Evolutionary conservation across 2,113 vertebrate species (phyloP).

Genomic region (Myrmophylax atrothorax): DNA sequence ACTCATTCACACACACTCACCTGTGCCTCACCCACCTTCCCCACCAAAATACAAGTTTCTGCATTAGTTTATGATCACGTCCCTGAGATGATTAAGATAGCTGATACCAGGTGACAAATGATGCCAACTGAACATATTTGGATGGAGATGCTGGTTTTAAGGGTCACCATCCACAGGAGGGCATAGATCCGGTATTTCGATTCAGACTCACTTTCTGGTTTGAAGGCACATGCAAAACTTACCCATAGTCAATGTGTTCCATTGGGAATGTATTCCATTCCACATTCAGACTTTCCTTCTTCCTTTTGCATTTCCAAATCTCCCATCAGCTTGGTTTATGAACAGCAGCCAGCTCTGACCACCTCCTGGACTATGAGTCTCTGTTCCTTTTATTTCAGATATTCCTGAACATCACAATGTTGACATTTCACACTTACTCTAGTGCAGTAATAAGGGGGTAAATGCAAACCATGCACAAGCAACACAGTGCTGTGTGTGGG

Average conservation of each 20-base stretch:
- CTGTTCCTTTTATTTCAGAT: background rate
- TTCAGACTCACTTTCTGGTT: background rate
- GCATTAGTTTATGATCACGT: background rate
- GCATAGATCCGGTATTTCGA: background rate
- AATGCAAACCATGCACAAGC: accelerated
- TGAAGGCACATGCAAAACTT: background rate
- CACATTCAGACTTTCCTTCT: background rate
- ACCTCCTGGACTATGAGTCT: background rate
- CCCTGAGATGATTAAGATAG: background rate
- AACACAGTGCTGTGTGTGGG: accelerated
- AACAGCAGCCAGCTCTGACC: background rate
- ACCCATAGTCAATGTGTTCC: background rate
- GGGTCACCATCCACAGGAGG: background rate
- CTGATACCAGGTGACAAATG: background rate
- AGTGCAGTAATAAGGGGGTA: background rate
- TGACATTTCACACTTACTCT: background rate
- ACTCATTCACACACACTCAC: background rate
- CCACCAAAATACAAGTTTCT: background rate
- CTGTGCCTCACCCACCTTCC: no score
- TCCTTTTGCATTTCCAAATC: background rate
- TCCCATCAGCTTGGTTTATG: background rate
- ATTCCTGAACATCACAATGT: background rate
- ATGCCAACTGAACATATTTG: background rate
- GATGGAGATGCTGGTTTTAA: background rate
- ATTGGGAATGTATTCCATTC: background rate